phyloP scores from a whole-genome alignment of 2,797 vertebrate species.

The Lagodon rhomboides region DNA sequence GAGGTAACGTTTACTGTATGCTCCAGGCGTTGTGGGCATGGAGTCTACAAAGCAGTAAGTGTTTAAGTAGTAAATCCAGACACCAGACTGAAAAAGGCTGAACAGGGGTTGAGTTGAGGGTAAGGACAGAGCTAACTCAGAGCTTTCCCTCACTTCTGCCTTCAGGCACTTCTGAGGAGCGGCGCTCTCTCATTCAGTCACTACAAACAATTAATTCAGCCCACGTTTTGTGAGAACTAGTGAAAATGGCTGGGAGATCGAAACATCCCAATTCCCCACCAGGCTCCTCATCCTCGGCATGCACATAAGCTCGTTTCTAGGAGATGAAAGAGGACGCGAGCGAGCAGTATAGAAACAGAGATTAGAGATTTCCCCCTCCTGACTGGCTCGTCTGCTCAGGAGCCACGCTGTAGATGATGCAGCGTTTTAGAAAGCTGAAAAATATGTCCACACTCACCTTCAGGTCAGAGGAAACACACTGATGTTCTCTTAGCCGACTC shows the following conservation, averaged over 20 bases:
- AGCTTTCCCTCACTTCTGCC: conserved; percentile 52
- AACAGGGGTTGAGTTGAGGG: conserved; percentile 61
- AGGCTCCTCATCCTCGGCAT: conserved; percentile 57
- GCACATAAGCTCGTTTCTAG: conserved; percentile 58
- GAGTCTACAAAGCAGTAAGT: conserved; percentile 42
- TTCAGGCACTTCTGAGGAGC: conserved; percentile 54
- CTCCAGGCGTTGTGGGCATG: conserved; percentile 17
- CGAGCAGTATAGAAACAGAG: conserved; percentile 49
- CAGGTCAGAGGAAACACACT: conserved; percentile 40
- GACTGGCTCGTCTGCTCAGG: conserved; percentile 38
- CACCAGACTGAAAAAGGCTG: conserved; percentile 46
- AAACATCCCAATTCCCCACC: conserved; percentile 69
- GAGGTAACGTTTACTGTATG: conserved; percentile 5
- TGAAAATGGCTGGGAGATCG: conserved; percentile 58
- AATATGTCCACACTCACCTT: conserved; percentile 36
- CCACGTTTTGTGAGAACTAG: conserved; percentile 58
- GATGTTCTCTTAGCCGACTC: conserved; percentile 4
- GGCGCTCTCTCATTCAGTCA: conserved; percentile 32
- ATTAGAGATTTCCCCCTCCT: conserved; percentile 57
- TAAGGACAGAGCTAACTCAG: conserved; percentile 42
- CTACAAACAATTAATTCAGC: conserved; percentile 63
- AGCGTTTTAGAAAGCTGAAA: conserved; percentile 46
- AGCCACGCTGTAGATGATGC: conserved; percentile 32
- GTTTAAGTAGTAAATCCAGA: conserved; percentile 57
- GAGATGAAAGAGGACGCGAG: conserved; percentile 69